Evolutionary conservation across 2,888 invertebrate genomes (phyloP).

Genomic region (Isotomurus palustris): DNA sequence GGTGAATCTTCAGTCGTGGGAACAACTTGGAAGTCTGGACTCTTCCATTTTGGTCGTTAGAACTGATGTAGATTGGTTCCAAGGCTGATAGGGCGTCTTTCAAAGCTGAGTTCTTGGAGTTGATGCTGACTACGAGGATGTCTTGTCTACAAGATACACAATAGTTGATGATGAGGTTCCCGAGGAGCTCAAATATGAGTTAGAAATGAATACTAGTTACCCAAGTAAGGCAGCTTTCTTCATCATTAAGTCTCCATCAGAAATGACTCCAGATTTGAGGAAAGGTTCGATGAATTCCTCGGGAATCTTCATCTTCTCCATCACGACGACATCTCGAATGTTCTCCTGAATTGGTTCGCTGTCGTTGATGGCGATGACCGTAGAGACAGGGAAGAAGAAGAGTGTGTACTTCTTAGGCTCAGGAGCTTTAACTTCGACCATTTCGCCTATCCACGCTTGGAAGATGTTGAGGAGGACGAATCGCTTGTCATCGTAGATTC

Average conservation of each 20-base stretch:
- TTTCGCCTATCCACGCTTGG: slow-evolving; percentile 35
- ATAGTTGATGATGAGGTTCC: no score
- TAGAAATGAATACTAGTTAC: slow-evolving; percentile 2
- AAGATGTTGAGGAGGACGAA: slow-evolving; percentile 40
- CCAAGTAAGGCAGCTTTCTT: slow-evolving; percentile 19
- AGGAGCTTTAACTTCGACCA: slow-evolving; percentile 17
- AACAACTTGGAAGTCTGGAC: slow-evolving; percentile 34
- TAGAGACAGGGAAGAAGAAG: slow-evolving; percentile 26
- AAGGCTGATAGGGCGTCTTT: slow-evolving; percentile 21
- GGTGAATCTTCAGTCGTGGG: slow-evolving; percentile 19
- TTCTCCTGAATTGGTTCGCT: slow-evolving; percentile 17
- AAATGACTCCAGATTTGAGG: slow-evolving; percentile 21
- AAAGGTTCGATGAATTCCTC: slow-evolving; percentile 24
- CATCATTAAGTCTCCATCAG: slow-evolving; percentile 15
- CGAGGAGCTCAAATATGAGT: no score
- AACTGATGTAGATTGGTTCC: slow-evolving; percentile 32
- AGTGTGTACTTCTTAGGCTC: slow-evolving; percentile 27
- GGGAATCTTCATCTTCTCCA: slow-evolving; percentile 27
- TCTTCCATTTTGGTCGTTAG: slow-evolving; percentile 21
- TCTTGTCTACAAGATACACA: slow-evolving; percentile 13
- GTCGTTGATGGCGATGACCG: slow-evolving; percentile 14
- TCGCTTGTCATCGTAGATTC: slow-evolving; percentile 41
- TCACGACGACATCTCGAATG: slow-evolving; percentile 30
- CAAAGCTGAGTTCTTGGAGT: slow-evolving; percentile 29
- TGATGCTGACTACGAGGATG: slow-evolving; percentile 30